Evolutionary conservation across 53 echinoderm and acorn worm species (phyloP), one percentile per base, ranked within the genome.

Genomic region (Stichopus horrens): DNA sequence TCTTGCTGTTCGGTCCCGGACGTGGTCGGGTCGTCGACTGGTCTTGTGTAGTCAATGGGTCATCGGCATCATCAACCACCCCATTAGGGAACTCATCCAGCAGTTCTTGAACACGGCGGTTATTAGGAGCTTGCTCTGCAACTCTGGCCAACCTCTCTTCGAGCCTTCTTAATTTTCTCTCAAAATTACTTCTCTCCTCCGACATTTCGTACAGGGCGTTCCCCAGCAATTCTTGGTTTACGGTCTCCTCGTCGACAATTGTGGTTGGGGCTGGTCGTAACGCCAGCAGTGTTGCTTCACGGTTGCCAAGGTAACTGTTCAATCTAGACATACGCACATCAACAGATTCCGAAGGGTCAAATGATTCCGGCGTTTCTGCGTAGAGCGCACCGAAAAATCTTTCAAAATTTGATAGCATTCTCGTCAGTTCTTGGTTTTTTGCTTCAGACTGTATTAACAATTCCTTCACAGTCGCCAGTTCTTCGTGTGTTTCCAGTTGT

Each of bases 331-430:
- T 54, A 20, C 94, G 88, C 23, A 71, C 89, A 54, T 91, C 90
- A 23, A 93, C 77, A 6, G 58, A 57, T 5, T 83, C 86, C 58
- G 88, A 90, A 0, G 88, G 90, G 73, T 91, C 88, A 52, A 95
- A 95, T 23, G 92, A 86, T 53, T 95, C 94, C 22, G 93, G 92
- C 9, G 88, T 76, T 54, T 97, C 93, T 9, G 91, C 83, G 89
- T 97, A 97, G 4, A 97, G 88, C 11, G 89, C n/a, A 13, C 97
- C 97, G 82, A 97, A 97, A 88, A 97, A 97, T 11, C 88, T 90
- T 79, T 97, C 97, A 81, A 94, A 97, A 16, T 95, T 91, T 52
- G 18, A 13, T 16, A 97, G 90, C 89, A 97, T 88, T 60, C 86
- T 86, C 56, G 86, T 80, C n/a, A 95, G 87, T 74, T 95, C 97